phyloP scores from a whole-genome alignment of 2,888 invertebrate genomes.

The Theodoxus fluviatilis region DNA sequence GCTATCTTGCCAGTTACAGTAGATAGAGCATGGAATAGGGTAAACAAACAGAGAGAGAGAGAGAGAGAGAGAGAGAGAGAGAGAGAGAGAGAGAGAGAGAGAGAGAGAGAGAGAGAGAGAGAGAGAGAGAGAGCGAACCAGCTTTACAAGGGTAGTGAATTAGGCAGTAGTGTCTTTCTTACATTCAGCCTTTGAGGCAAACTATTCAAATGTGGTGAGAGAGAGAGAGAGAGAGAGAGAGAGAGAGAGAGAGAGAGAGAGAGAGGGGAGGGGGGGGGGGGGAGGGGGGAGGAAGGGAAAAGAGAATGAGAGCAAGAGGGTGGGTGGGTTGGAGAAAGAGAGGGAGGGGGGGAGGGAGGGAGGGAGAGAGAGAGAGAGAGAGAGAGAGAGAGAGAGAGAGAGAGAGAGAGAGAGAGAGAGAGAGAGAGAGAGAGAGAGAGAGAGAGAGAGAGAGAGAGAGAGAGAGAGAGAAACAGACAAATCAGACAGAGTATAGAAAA shows the following conservation, averaged over 20 bases:
- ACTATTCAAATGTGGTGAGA: no score
- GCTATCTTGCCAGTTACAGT: no score
- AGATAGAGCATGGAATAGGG: no score
- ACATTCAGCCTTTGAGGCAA: no score
- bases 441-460: not conserved
- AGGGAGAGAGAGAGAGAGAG: not conserved
- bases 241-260: conserved; percentile 7
- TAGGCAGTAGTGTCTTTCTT: no score
- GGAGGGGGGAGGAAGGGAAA: not conserved
- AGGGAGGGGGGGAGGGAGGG: not conserved
- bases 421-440: not conserved
- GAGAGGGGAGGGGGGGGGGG: not conserved
- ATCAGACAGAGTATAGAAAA: no score
- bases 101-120: no score
- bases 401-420: not conserved
- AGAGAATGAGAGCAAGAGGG: not conserved
- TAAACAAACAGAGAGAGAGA: no score
- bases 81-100: no score
- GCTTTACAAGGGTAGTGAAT: no score
- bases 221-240: conserved; percentile 1
- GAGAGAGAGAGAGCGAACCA: no score
- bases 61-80: no score
- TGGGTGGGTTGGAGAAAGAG: not conserved
- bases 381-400: not conserved
- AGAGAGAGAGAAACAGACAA: not conserved